These are phyloP conservation scores for Eurystomus gularis DNA, from an alignment of 2,113 vertebrate genomes.

Conservation along the genomic window DNA sequence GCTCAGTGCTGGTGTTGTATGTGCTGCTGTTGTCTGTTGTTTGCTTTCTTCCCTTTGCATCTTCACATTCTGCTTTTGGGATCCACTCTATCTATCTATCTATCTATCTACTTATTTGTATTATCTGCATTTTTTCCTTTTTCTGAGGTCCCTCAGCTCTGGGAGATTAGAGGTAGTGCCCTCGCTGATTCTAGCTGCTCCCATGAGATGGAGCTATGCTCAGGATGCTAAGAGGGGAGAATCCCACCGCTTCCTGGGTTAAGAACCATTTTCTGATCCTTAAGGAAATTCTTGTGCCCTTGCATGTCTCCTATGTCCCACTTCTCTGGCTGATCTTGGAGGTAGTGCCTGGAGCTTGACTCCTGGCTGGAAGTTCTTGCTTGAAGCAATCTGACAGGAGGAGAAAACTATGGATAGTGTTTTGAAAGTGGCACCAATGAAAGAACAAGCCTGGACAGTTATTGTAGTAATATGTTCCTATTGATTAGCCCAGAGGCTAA, in stretches of 20 bases:
- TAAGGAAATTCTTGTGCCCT: neutral
- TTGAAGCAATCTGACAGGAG: neutral
- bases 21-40: neutral
- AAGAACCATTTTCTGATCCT: neutral
- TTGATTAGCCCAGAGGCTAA: neutral
- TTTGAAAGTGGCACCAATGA: neutral
- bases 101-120: neutral
- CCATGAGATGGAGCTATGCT: neutral
- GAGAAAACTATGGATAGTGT: neutral
- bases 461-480: neutral
- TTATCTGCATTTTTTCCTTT: neutral
- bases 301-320: rapidly evolving
- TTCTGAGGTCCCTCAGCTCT: neutral
- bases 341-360: neutral
- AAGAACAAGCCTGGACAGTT: neutral
- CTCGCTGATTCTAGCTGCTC: neutral
- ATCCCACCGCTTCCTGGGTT: neutral
- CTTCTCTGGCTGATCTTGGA: neutral
- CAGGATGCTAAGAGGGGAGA: neutral
- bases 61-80: neutral
- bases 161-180: neutral
- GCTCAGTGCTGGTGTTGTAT: neutral
- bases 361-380: neutral
- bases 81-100: neutral
- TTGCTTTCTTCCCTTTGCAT: neutral